A percentile compares a stretch with the other conserved stretches of the same genome.
Evolutionary conservation across 2,888 invertebrate species (phyloP).

Genomic region (Glaucopsyche alexis): DNA sequence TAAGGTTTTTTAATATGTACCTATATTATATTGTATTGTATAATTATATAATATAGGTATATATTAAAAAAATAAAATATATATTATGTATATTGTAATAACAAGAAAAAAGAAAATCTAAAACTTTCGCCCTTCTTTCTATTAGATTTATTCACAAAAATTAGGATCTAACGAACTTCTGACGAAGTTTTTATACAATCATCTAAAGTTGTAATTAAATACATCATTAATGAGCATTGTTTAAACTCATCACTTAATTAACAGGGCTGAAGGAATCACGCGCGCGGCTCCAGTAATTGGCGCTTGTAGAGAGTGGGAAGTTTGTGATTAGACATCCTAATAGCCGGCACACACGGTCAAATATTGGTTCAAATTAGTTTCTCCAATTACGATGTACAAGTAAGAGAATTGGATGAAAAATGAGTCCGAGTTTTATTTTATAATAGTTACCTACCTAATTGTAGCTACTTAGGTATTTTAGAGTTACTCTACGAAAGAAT

Average conservation of each 20-base stretch:
- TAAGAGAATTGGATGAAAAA: no score
- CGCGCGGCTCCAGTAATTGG: conserved; percentile 2
- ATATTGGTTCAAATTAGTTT: background rate
- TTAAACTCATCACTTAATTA: conserved; percentile 5
- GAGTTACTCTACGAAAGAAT: no score
- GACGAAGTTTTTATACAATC: background rate
- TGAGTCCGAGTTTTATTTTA: no score
- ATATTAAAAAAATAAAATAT: no score
- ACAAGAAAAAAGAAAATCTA: no score
- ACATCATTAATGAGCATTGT: background rate
- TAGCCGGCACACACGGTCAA: background rate
- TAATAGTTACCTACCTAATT: no score
- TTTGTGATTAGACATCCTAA: background rate
- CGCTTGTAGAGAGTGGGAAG: background rate
- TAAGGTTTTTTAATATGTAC: no score
- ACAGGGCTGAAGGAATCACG: background rate
- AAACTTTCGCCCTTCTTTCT: no score
- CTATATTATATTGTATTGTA: no score
- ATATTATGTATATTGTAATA: no score
- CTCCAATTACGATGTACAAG: background rate
- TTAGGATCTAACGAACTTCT: background rate
- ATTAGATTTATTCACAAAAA: background rate
- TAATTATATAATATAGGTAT: no score
- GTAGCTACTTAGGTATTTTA: no score
- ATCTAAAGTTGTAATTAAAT: background rate